These are phyloP conservation scores for Cetonia aurata DNA, from an alignment of 2,888 invertebrate species.

Conservation along the genomic window DNA sequence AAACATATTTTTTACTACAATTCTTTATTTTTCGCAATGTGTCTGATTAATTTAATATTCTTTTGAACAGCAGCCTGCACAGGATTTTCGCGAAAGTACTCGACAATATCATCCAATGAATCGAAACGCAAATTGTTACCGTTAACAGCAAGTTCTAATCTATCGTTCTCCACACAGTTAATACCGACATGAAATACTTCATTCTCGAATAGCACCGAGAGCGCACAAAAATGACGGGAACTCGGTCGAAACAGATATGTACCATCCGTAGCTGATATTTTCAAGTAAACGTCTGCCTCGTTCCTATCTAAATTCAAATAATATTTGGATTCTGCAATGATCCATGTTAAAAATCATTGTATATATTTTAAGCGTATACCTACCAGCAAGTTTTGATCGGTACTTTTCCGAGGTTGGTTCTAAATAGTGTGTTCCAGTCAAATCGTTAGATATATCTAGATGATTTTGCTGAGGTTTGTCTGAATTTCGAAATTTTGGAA, in stretches of 20 bases:
- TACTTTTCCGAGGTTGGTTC: no score
- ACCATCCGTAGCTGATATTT: constrained; percentile 12
- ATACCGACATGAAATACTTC: constrained; percentile 18
- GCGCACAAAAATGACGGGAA: constrained; percentile 15
- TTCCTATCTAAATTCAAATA: constrained; percentile 14
- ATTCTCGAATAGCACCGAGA: constrained; percentile 17
- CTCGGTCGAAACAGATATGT: constrained; percentile 26
- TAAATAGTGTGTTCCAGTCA: background rate
- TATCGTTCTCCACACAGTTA: background rate
- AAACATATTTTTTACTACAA: background rate
- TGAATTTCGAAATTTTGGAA: no score
- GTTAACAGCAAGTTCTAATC: constrained; percentile 4
- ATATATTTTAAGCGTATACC: no score
- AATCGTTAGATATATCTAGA: background rate
- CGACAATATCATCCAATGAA: constrained; percentile 23
- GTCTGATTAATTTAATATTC: constrained; percentile 17
- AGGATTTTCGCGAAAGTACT: constrained; percentile 22
- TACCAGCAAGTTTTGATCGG: no score
- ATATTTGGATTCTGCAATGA: constrained; percentile 17
- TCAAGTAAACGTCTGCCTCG: constrained; percentile 22
- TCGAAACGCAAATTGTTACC: constrained; percentile 5
- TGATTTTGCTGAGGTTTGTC: no score
- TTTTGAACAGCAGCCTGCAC: constrained; percentile 11
- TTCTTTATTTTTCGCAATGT: constrained; percentile 1
- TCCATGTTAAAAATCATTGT: no score